Percentiles rank a stretch among this genome's conserved stretches.
These are phyloP conservation scores for Polypedilum pembai DNA, from an alignment of 1,140 invertebrate genomes.

Conservation along the genomic window DNA sequence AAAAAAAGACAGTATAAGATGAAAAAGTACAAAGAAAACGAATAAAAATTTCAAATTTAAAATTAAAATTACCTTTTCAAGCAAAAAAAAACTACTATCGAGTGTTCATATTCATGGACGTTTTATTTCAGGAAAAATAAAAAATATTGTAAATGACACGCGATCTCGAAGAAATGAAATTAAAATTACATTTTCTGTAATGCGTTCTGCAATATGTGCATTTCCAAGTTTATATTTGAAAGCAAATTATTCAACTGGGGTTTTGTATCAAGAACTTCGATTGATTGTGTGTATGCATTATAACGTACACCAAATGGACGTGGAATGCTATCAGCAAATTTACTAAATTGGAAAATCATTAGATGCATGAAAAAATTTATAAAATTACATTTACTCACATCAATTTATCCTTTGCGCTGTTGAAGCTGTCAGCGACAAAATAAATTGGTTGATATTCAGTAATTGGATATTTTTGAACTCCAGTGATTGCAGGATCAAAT, in stretches of 20 bases:
- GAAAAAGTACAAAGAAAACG: too few relatives aligned
- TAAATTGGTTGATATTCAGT: conserved; percentile 96
- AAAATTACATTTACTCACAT: conserved; percentile 59
- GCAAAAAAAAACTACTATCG: too few relatives aligned
- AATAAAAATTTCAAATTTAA: too few relatives aligned
- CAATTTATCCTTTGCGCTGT: conserved; percentile 93
- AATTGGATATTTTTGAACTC: conserved; percentile 87
- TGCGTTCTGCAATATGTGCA: conserved; percentile 67
- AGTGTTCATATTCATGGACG: too few relatives aligned
- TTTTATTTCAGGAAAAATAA: too few relatives aligned
- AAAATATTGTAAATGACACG: neutral
- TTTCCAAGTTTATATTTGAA: conserved; percentile 66
- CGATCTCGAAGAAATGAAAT: neutral
- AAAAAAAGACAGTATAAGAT: too few relatives aligned
- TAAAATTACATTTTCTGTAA: conserved; percentile 55
- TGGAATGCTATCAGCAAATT: conserved; percentile 86
- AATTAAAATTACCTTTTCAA: too few relatives aligned
- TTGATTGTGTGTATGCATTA: conserved; percentile 90
- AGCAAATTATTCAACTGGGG: conserved; percentile 70
- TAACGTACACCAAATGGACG: conserved; percentile 90
- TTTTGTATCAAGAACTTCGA: conserved; percentile 87
- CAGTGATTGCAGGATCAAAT: conserved; percentile 83
- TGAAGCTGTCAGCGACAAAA: conserved; percentile 91
- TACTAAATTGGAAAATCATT: conserved; percentile 50
- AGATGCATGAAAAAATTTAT: neutral